A percentile compares a stretch with the other conserved stretches of the same genome.
Evolutionary conservation across 2,797 vertebrate species (phyloP).

Genomic region (Tenualosa thibaudeaui): DNA sequence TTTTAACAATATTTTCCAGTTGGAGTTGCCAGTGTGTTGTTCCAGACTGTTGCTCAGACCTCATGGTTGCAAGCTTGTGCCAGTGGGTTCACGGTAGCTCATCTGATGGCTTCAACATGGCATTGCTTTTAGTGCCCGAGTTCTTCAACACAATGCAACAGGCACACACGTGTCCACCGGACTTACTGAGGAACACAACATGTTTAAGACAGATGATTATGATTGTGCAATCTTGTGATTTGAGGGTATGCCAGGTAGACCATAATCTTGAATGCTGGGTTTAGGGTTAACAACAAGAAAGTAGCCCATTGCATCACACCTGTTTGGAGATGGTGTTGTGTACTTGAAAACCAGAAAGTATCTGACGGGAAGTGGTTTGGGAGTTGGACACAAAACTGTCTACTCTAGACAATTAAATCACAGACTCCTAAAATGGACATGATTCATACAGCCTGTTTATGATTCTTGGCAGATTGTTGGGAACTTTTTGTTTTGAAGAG

Average conservation of each 20-base stretch:
- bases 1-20: conserved; percentile 12
- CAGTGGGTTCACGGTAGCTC: background rate
- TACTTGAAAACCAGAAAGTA: background rate
- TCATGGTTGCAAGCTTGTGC: background rate
- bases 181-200: background rate
- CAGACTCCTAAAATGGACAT: background rate
- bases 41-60: background rate
- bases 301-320: background rate
- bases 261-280: background rate
- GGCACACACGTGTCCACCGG: background rate
- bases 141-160: background rate
- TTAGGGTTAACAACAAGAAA: background rate
- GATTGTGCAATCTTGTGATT: background rate
- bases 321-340: background rate
- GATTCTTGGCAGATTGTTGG: background rate
- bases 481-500: background rate
- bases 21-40: background rate
- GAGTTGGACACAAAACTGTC: background rate
- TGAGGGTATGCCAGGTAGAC: background rate
- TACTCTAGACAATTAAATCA: background rate
- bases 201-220: background rate
- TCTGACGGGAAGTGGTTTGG: background rate
- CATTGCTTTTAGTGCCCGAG: background rate
- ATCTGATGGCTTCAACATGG: background rate
- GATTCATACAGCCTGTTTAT: background rate